A percentile compares a stretch with the other conserved stretches of the same genome.
Conservation (phyloP, 2,113 vertebrate genomes). For the Prionailurus viverrinus region DNA sequence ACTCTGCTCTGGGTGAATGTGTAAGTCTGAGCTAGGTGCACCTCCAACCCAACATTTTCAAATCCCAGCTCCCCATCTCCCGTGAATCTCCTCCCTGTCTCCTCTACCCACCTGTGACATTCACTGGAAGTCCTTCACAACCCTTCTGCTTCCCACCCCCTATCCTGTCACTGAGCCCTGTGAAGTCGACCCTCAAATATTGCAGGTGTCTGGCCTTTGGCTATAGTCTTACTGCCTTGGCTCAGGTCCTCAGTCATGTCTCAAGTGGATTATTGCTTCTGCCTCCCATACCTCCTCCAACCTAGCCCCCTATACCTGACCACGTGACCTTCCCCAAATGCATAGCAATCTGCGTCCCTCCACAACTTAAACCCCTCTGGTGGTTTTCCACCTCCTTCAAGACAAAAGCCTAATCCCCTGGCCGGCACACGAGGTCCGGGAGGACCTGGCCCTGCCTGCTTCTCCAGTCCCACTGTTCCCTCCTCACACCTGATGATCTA, state of each 20-base stretch:
- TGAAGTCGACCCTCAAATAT: neutral
- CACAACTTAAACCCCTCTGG: neutral
- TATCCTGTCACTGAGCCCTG: neutral
- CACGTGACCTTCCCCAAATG: neutral
- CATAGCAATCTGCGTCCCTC: neutral
- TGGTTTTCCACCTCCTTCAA: neutral
- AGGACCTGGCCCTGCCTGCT: neutral
- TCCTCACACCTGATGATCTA: neutral
- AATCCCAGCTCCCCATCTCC: neutral
- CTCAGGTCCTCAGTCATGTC: neutral
- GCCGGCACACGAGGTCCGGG: neutral
- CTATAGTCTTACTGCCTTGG: neutral
- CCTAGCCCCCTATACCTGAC: neutral
- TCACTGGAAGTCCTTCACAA: neutral
- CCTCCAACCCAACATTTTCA: neutral
- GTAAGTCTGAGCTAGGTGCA: neutral
- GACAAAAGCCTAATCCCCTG: neutral
- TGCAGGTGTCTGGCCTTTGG: neutral
- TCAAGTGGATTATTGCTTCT: neutral
- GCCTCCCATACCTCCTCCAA: neutral
- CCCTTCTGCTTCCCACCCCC: neutral
- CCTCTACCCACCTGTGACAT: rapidly evolving
- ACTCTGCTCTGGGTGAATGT: no score
- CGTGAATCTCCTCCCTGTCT: neutral
- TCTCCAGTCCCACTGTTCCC: neutral